Evolutionary conservation across 2,888 invertebrate species (phyloP).

Genomic region (Colostygia pectinataria): DNA sequence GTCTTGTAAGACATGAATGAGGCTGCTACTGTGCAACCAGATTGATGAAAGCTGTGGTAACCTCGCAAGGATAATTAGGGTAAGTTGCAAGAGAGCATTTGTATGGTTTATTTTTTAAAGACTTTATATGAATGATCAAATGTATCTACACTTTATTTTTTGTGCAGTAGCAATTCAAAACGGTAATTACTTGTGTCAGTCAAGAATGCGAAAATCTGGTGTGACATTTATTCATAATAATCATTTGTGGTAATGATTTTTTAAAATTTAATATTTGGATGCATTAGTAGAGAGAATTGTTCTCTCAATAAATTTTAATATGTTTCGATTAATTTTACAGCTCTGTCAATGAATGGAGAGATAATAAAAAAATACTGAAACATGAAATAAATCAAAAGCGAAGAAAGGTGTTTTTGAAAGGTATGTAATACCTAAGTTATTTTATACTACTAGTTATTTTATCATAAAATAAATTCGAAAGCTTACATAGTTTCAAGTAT

Average conservation of each 20-base stretch:
- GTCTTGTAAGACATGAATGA: slow-evolving; percentile 46
- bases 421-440: too few relatives aligned
- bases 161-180: slow-evolving; percentile 51
- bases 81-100: slow-evolving; percentile 50
- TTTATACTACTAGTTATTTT: too few relatives aligned
- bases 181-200: slow-evolving; percentile 43
- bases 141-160: slow-evolving; percentile 31
- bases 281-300: not conserved
- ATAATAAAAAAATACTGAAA: too few relatives aligned
- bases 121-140: slow-evolving; percentile 24
- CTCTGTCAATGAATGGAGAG: too few relatives aligned
- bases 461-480: too few relatives aligned
- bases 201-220: slow-evolving; percentile 54
- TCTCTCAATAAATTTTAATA: not conserved
- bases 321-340: too few relatives aligned
- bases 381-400: too few relatives aligned
- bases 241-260: slow-evolving; percentile 28
- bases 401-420: too few relatives aligned
- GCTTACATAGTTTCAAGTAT: too few relatives aligned
- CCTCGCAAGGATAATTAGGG: slow-evolving; percentile 39
- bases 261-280: slow-evolving; percentile 12
- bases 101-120: slow-evolving; percentile 29
- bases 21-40: slow-evolving; percentile 38
- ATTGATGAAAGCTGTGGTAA: slow-evolving; percentile 41
- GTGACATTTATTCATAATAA: slow-evolving; percentile 25